Evolutionary conservation across 2,888 invertebrate species (phyloP).

Genomic region (Noctua pronuba): DNA sequence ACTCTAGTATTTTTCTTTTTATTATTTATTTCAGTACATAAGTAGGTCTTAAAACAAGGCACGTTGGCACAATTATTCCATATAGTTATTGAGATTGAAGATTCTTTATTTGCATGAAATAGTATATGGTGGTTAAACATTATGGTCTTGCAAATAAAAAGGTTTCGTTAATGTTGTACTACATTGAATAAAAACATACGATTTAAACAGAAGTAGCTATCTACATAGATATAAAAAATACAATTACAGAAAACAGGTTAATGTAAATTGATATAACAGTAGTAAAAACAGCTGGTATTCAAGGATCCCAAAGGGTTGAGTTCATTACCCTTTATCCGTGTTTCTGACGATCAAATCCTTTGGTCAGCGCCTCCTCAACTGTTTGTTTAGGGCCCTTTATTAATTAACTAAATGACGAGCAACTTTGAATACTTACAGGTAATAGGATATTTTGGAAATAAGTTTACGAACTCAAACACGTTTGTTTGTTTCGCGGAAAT

Average conservation of each 20-base stretch:
- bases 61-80: not conserved
- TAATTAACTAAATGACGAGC: conserved; percentile 64
- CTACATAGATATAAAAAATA: not conserved
- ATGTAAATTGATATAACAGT: conserved; percentile 16
- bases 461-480: conserved; percentile 44
- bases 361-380: conserved; percentile 51
- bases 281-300: conserved; percentile 45
- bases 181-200: not conserved
- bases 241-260: not conserved
- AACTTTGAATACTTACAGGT: conserved; percentile 52
- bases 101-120: too few species aligned
- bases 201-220: not conserved
- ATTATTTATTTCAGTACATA: too few species aligned
- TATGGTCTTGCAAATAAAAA: too few species aligned
- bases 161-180: not conserved
- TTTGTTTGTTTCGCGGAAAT: conserved; percentile 37
- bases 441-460: conserved; percentile 47
- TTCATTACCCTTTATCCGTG: conserved; percentile 56
- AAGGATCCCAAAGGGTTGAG: conserved; percentile 52
- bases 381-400: conserved; percentile 64
- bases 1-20: not conserved
- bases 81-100: not conserved
- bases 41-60: not conserved
- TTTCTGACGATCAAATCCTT: conserved; percentile 54
- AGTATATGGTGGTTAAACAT: too few species aligned